phyloP scores from a whole-genome alignment of 2,888 invertebrate species.

The Octodonta nipae region DNA sequence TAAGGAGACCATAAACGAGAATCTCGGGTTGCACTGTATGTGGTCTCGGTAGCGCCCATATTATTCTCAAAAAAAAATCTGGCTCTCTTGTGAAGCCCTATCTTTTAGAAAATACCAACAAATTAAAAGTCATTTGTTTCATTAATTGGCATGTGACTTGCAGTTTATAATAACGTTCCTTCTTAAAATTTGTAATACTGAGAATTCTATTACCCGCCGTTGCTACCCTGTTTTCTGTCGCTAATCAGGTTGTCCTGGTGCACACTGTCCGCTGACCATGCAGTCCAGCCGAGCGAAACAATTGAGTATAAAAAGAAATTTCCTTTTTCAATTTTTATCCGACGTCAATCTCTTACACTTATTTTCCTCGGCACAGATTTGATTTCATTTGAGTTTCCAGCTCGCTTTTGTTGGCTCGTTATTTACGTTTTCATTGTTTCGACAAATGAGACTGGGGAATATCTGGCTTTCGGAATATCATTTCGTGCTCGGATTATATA shows the following conservation, averaged over 20 bases:
- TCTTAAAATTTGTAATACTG: too few species aligned
- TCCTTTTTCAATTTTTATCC: constrained; percentile 41
- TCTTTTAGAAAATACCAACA: too few species aligned
- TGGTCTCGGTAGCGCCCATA: too few species aligned
- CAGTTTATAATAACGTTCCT: too few species aligned
- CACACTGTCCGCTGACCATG: constrained; percentile 26
- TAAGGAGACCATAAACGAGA: too few species aligned
- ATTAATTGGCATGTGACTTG: too few species aligned
- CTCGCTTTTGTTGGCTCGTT: constrained; percentile 30
- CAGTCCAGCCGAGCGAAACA: constrained; percentile 33
- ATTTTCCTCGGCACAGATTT: constrained; percentile 37
- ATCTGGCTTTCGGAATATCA: constrained; percentile 16
- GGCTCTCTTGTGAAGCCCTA: too few species aligned
- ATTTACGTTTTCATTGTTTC: constrained; percentile 35
- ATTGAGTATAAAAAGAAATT: constrained; percentile 40
- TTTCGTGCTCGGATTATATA: constrained; percentile 8
- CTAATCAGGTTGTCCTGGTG: constrained; percentile 7
- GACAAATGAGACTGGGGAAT: constrained; percentile 33
- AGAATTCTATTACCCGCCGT: too few species aligned
- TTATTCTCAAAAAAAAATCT: too few species aligned
- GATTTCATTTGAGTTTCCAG: constrained; percentile 32
- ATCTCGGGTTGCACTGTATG: too few species aligned
- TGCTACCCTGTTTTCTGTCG: too few species aligned
- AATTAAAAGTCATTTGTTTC: too few species aligned
- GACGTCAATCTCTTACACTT: constrained; percentile 37